Percentiles rank a stretch among this genome's conserved stretches.
Evolutionary conservation across 2,888 invertebrate species (phyloP).

Genomic region (Mesorhabditis belari): DNA sequence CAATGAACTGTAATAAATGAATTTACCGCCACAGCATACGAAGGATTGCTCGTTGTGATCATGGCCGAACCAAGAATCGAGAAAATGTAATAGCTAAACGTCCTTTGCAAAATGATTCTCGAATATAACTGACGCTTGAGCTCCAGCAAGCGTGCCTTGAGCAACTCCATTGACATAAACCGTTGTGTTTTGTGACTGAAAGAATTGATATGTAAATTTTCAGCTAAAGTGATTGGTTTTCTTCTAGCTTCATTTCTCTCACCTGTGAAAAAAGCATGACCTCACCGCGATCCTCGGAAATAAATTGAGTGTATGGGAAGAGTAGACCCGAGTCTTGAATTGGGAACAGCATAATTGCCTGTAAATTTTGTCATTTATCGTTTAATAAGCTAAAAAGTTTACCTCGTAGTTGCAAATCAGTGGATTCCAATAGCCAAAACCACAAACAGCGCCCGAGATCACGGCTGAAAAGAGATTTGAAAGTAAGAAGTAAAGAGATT

Average conservation of each 20-base stretch:
- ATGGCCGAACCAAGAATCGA: background rate
- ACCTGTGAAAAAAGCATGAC: background rate
- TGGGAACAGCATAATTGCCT: background rate
- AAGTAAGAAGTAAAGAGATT: too few relatives aligned
- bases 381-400: background rate
- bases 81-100: background rate
- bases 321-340: background rate
- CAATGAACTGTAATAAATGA: too few relatives aligned
- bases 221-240: too few relatives aligned
- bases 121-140: too few relatives aligned
- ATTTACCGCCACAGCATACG: background rate
- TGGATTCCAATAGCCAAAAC: background rate
- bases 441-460: background rate
- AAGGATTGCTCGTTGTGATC: background rate
- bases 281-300: background rate
- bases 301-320: background rate
- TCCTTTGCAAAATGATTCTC: background rate
- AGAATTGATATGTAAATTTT: too few relatives aligned
- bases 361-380: background rate
- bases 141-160: background rate
- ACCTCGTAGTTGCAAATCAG: background rate
- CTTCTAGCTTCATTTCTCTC: too few relatives aligned
- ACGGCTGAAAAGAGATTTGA: background rate
- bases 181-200: background rate
- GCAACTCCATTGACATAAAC: background rate